These are phyloP conservation scores for Anser brachyrhynchus DNA, from an alignment of 2,113 vertebrate genomes.

Conservation along the genomic window DNA sequence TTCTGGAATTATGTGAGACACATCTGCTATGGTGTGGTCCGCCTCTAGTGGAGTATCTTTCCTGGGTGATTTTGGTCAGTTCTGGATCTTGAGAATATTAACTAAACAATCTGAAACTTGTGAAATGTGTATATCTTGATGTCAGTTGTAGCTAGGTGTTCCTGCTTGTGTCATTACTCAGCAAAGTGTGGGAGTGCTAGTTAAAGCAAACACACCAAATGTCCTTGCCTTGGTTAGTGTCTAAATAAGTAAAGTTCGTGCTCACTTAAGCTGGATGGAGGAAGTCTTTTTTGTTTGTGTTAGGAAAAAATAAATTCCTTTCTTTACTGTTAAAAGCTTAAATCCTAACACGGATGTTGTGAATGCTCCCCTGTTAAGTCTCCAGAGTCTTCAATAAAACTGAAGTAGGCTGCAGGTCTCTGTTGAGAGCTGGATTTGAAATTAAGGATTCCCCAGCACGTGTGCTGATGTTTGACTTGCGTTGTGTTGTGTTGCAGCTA, in stretches of 20 bases:
- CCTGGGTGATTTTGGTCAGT: background rate
- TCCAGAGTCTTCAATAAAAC: background rate
- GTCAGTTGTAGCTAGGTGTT: background rate
- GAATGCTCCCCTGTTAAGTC: background rate
- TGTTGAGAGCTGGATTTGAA: background rate
- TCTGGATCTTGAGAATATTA: background rate
- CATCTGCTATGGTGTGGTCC: rapidly evolving
- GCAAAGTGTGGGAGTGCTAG: background rate
- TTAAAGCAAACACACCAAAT: background rate
- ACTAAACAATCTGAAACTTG: background rate
- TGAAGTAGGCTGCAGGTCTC: background rate
- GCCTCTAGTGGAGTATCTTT: background rate
- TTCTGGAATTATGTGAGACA: background rate
- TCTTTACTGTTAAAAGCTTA: background rate
- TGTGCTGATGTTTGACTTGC: background rate
- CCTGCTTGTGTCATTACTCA: background rate
- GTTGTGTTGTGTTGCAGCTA: slow-evolving; percentile 80
- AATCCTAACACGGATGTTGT: background rate
- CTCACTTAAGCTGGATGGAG: background rate
- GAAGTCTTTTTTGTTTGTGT: background rate
- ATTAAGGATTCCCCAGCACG: background rate
- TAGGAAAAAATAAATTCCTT: background rate
- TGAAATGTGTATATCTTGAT: background rate
- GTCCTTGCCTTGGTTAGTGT: background rate
- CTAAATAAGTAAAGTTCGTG: background rate